These are phyloP conservation scores for Caerostris extrusa DNA, from an alignment of 1,140 invertebrate species.

Conservation along the genomic window DNA sequence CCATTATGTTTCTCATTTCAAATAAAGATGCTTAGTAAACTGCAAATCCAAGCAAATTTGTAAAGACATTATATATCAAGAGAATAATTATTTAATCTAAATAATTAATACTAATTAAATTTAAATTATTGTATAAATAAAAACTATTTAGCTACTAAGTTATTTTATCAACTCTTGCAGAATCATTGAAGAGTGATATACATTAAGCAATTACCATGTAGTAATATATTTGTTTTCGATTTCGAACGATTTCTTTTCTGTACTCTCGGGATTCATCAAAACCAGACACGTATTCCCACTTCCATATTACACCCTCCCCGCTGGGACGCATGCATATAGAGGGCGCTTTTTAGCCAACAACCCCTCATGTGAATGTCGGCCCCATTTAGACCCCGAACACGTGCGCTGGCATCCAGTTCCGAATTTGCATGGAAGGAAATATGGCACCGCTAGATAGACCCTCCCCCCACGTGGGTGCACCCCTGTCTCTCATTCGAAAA, in stretches of 20 bases:
- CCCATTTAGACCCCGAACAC: constrained; percentile 67
- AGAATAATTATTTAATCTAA: too few species aligned
- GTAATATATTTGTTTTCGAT: neutral
- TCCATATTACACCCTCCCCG: neutral
- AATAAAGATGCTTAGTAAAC: too few species aligned
- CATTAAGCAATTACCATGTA: neutral
- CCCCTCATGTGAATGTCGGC: constrained; percentile 31
- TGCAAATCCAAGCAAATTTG: too few species aligned
- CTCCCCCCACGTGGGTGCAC: constrained; percentile 44
- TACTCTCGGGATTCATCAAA: neutral
- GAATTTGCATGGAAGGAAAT: constrained; percentile 75
- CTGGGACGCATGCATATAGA: neutral
- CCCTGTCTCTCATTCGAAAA: constrained; percentile 35
- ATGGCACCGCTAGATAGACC: constrained; percentile 73
- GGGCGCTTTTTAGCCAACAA: constrained; percentile 47
- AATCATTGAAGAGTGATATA: neutral
- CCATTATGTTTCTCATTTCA: too few species aligned
- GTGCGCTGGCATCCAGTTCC: constrained; percentile 68
- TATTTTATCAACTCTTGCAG: neutral
- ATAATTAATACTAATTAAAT: too few species aligned
- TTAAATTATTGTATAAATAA: too few species aligned
- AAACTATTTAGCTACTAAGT: too few species aligned
- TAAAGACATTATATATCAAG: too few species aligned
- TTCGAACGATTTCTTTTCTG: neutral
- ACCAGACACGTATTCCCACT: neutral